Conservation (phyloP, 2,113 vertebrate genomes). For the Zapus hudsonius region DNA sequence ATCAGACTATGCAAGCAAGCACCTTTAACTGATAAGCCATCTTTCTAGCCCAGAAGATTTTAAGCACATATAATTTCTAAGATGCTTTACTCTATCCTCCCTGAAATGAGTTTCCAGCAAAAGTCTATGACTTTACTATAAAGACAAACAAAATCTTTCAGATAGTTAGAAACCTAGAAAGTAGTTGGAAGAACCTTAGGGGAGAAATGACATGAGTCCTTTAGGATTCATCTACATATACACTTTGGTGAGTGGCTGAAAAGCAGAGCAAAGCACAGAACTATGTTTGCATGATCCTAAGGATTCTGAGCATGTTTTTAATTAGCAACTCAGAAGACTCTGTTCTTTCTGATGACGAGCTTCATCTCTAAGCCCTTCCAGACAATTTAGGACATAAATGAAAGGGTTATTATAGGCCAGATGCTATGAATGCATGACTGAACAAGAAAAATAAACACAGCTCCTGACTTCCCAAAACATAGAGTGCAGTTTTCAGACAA, state of each 20-base stretch:
- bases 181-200: neutral
- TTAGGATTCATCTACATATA: neutral
- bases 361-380: constrained; percentile 54
- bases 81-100: neutral
- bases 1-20: no score
- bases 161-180: neutral
- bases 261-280: neutral
- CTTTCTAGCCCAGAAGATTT: neutral
- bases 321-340: constrained; percentile 28
- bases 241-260: neutral
- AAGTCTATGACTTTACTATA: neutral
- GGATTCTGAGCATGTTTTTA: constrained; percentile 28
- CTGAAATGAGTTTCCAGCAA: neutral
- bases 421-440: constrained; percentile 47
- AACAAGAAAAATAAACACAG: constrained; percentile 54
- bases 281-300: neutral
- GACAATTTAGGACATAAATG: constrained; percentile 58
- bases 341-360: constrained; percentile 28
- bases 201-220: neutral
- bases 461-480: constrained; percentile 37
- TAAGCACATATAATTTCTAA: neutral
- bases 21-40: no score
- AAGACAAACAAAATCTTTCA: neutral
- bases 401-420: constrained; percentile 40
- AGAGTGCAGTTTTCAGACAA: constrained; percentile 6